Conservation (phyloP, 1,140 invertebrate genomes). For the Drosophila novamexicana region DNA sequence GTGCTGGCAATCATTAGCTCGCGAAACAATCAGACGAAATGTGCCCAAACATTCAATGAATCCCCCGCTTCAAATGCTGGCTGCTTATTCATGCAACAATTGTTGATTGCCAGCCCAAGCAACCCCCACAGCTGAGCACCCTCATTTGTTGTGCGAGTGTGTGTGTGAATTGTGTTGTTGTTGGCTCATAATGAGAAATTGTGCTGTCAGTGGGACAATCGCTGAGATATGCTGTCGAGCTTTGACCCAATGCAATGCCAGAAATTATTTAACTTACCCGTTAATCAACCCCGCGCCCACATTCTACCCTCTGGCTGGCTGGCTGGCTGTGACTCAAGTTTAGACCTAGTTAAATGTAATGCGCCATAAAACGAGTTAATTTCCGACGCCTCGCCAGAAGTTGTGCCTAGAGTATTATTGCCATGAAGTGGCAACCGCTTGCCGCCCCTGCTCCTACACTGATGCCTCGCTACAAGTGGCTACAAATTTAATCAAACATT, state of each 20-base stretch:
- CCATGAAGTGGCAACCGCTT: neutral
- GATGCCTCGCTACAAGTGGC: conserved; percentile 42
- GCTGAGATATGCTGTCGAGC: conserved; percentile 50
- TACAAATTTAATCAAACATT: conserved; percentile 74
- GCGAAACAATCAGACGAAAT: conserved; percentile 43
- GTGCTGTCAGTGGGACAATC: conserved; percentile 66
- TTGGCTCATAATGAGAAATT: conserved; percentile 69
- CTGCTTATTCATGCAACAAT: conserved; percentile 76
- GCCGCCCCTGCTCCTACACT: neutral
- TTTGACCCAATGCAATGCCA: conserved; percentile 32
- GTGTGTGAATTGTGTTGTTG: conserved; percentile 73
- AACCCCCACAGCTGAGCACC: neutral
- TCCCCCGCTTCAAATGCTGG: neutral
- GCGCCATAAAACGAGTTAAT: conserved; percentile 74
- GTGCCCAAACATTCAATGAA: neutral
- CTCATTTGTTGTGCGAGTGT: conserved; percentile 33
- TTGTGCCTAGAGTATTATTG: neutral
- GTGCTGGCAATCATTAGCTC: conserved; percentile 73
- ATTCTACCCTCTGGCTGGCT: neutral
- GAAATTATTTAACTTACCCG: conserved; percentile 47
- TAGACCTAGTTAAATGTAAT: conserved; percentile 52
- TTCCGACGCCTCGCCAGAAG: conserved; percentile 55
- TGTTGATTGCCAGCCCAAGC: conserved; percentile 58
- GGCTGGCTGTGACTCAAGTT: neutral
- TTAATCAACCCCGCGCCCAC: neutral